Conservation (phyloP, 2,888 invertebrate species). For the Hydrotaea cyrtoneurina region DNA sequence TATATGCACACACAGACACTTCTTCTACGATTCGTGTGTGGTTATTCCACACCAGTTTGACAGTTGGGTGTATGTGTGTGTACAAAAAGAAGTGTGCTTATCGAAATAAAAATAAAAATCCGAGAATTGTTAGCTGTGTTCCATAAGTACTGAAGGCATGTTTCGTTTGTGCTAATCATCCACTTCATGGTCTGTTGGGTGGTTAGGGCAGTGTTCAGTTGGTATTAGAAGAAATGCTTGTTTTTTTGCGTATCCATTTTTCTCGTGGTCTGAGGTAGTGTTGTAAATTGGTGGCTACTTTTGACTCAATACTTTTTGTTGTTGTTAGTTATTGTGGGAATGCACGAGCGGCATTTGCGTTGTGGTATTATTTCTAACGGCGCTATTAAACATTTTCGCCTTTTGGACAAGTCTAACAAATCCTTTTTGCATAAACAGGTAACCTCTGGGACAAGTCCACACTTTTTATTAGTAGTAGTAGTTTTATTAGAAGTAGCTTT, state of each 20-base stretch:
- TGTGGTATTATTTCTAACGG: too few relatives aligned
- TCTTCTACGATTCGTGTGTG: conserved; percentile 14
- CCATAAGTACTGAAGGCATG: neutral
- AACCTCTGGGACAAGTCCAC: too few relatives aligned
- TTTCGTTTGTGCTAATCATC: neutral
- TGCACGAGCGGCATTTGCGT: too few relatives aligned
- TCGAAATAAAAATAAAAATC: conserved; percentile 6
- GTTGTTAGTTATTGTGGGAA: too few relatives aligned
- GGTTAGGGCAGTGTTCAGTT: conserved; percentile 10
- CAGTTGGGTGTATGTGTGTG: conserved; percentile 12
- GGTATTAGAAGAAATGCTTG: neutral
- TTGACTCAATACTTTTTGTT: too few relatives aligned
- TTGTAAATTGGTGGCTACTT: too few relatives aligned
- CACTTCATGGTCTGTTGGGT: neutral
- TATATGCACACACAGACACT: conserved; percentile 34
- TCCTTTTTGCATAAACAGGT: too few relatives aligned
- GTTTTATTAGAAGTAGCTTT: too few relatives aligned
- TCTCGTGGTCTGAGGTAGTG: neutral
- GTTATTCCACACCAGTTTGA: neutral
- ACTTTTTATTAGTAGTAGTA: too few relatives aligned
- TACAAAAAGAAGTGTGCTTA: neutral
- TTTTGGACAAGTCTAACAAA: too few relatives aligned
- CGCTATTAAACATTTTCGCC: too few relatives aligned
- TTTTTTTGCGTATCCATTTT: neutral
- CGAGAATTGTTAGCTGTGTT: conserved; percentile 30